These are phyloP conservation scores for Procapra przewalskii DNA, from an alignment of 2,113 vertebrate genomes.

Conservation along the genomic window DNA sequence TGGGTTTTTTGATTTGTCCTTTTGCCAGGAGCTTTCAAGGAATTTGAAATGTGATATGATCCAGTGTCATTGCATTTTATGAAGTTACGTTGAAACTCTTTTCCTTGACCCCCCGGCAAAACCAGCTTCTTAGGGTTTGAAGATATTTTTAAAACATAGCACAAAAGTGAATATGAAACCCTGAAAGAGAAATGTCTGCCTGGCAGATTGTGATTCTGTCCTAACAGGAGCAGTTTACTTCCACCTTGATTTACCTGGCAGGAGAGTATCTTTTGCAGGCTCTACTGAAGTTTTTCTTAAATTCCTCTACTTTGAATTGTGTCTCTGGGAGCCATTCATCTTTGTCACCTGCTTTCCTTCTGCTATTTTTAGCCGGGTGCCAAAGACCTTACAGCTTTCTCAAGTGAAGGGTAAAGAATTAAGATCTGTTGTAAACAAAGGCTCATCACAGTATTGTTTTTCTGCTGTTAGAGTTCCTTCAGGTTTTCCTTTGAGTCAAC, in stretches of 20 bases:
- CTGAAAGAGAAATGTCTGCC: constrained; percentile 14
- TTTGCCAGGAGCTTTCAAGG: constrained; percentile 29
- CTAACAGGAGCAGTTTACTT: not conserved
- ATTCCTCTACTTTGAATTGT: constrained; percentile 59
- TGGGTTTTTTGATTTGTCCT: not conserved
- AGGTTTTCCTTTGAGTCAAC: constrained; percentile 29
- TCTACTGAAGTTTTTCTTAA: constrained; percentile 50
- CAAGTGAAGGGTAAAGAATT: constrained; percentile 61
- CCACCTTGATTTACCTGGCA: constrained; percentile 43
- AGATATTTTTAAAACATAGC: not conserved
- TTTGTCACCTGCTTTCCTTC: constrained; percentile 59
- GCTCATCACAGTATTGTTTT: constrained; percentile 34
- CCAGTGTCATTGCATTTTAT: not conserved
- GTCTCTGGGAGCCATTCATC: constrained; percentile 60
- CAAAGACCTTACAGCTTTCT: constrained; percentile 64
- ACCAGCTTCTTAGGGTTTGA: constrained; percentile 21
- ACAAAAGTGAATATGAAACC: not conserved
- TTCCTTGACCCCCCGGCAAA: constrained; percentile 24
- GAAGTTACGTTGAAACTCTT: not conserved
- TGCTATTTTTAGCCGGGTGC: constrained; percentile 66
- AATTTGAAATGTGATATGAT: not conserved
- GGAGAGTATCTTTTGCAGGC: constrained; percentile 23
- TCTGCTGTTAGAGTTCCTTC: not conserved
- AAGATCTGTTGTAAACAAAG: constrained; percentile 71
- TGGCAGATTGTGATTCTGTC: not conserved